phyloP scores from a whole-genome alignment of 2,797 vertebrate species.

The Periophthalmus magnuspinnatus region DNA sequence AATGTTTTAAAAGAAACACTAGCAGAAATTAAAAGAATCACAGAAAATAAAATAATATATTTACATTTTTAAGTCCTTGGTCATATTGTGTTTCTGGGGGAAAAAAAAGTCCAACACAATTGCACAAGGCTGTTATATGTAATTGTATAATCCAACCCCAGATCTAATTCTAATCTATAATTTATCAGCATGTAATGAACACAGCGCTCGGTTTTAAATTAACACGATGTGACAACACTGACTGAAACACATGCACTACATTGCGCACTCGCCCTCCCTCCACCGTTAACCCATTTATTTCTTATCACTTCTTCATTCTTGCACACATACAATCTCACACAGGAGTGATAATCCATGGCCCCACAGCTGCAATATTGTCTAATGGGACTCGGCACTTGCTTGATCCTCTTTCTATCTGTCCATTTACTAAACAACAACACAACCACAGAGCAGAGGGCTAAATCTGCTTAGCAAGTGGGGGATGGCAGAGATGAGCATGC shows the following conservation, averaged over 20 bases:
- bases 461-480: slow-evolving; percentile 64
- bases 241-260: slow-evolving; percentile 60
- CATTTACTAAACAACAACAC: slow-evolving; percentile 50
- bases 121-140: slow-evolving; percentile 28
- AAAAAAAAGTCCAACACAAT: neutral
- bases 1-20: no score
- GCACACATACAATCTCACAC: slow-evolving; percentile 22
- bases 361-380: slow-evolving; percentile 54
- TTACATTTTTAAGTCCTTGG: neutral
- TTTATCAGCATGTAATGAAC: slow-evolving; percentile 64
- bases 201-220: slow-evolving; percentile 52
- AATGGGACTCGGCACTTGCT: slow-evolving; percentile 55
- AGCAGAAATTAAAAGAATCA: no score
- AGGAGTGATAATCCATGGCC: slow-evolving; percentile 58
- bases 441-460: slow-evolving; percentile 34
- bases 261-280: slow-evolving; percentile 31
- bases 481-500: slow-evolving; percentile 44
- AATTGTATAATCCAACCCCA: slow-evolving; percentile 45
- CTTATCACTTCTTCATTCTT: slow-evolving; percentile 30
- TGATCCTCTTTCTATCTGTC: slow-evolving; percentile 51
- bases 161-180: slow-evolving; percentile 65
- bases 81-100: neutral
- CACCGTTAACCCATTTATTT: slow-evolving; percentile 27
- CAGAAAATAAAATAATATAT: no score
- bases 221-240: slow-evolving; percentile 65